Percentiles rank a stretch among this genome's conserved stretches.
Conservation (phyloP, 2,888 invertebrate species). For the Sthenelais limicola region DNA sequence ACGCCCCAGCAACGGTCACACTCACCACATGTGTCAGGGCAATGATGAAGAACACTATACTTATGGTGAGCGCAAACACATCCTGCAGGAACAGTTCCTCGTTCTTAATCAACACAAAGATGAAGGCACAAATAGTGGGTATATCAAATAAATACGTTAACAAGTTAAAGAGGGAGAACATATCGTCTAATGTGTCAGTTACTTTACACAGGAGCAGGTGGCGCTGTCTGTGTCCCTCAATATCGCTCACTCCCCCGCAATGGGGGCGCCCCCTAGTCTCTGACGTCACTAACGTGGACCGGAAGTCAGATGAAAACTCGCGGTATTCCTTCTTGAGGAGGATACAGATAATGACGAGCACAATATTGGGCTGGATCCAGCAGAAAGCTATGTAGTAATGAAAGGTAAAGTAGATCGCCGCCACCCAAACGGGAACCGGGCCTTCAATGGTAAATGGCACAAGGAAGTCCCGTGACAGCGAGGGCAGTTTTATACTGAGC, state of each 20-base stretch:
- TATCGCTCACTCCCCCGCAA: constrained; percentile 25
- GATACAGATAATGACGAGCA: constrained; percentile 28
- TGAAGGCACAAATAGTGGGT: constrained; percentile 35
- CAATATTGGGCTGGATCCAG: constrained; percentile 38
- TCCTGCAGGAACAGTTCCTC: constrained; percentile 18
- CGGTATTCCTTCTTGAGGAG: constrained; percentile 38
- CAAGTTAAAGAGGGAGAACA: constrained; percentile 39
- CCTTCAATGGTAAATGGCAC: not conserved
- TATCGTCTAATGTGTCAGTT: constrained; percentile 38
- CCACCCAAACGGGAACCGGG: constrained; percentile 24
- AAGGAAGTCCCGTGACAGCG: constrained; percentile 2
- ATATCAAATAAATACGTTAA: constrained; percentile 34
- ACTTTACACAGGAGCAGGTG: constrained; percentile 38
- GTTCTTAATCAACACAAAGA: constrained; percentile 29
- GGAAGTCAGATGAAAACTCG: constrained; percentile 35
- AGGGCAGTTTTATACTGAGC: constrained; percentile 23
- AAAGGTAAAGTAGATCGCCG: constrained; percentile 32
- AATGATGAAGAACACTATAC: constrained; percentile 31
- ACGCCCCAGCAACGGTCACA: constrained; percentile 37
- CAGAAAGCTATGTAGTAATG: constrained; percentile 34
- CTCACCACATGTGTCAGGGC: constrained; percentile 37
- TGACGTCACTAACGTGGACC: constrained; percentile 33
- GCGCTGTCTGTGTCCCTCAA: constrained; percentile 32
- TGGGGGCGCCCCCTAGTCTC: constrained; percentile 25
- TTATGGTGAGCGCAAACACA: constrained; percentile 24